Percentiles rank a stretch among this genome's conserved stretches.
Evolutionary conservation across 2,888 invertebrate species (phyloP).

Genomic region (Ctenicera cuprea): DNA sequence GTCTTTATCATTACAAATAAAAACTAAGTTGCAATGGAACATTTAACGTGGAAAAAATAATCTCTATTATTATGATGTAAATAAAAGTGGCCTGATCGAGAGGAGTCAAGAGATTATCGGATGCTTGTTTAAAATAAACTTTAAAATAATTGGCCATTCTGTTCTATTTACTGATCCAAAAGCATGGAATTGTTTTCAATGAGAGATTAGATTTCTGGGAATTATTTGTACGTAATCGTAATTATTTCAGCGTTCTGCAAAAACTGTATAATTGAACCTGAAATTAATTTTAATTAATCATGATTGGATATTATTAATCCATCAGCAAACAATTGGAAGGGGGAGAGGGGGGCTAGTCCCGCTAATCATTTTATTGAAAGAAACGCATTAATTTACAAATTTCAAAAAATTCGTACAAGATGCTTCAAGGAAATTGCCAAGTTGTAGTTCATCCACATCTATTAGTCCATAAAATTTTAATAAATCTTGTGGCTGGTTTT

Average conservation of each 20-base stretch:
- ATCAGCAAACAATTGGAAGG: too few relatives aligned
- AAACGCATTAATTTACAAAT: too few relatives aligned
- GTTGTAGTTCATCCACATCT: too few relatives aligned
- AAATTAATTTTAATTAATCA: too few relatives aligned
- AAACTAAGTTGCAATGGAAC: not conserved
- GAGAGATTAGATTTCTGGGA: not conserved
- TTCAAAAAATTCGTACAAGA: too few relatives aligned
- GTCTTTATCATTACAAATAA: too few relatives aligned
- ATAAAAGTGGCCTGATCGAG: slow-evolving; percentile 46
- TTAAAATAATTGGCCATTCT: slow-evolving; percentile 12
- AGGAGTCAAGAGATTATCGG: slow-evolving; percentile 45
- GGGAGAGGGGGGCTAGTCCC: too few relatives aligned
- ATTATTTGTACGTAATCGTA: not conserved
- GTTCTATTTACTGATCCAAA: not conserved
- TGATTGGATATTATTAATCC: too few relatives aligned
- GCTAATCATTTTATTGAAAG: too few relatives aligned
- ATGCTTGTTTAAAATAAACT: slow-evolving; percentile 31
- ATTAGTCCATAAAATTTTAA: too few relatives aligned
- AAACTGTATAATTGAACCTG: not conserved
- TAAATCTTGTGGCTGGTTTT: too few relatives aligned
- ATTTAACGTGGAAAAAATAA: slow-evolving; percentile 3
- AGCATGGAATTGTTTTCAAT: not conserved
- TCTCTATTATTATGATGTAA: slow-evolving; percentile 27
- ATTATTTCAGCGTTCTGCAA: not conserved
- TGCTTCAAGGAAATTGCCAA: too few relatives aligned